phyloP scores from a whole-genome alignment of 1,140 invertebrate species.

The Hylaeus anthracinus region DNA sequence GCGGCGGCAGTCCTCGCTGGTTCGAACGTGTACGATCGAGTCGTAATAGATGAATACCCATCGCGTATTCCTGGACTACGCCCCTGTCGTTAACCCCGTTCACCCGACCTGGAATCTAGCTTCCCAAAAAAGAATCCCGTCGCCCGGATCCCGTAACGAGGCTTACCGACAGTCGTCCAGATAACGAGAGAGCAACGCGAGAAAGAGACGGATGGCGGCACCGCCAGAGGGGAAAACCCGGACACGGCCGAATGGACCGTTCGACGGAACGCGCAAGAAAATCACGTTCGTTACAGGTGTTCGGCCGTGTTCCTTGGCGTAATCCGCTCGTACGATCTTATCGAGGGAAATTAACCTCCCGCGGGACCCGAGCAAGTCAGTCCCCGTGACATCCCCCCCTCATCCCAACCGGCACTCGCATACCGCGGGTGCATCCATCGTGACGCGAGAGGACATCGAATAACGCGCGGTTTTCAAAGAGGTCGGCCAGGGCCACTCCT shows the following conservation, averaged over 20 bases:
- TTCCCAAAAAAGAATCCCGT: constrained; percentile 6
- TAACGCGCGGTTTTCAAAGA: constrained; percentile 41
- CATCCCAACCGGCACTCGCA: constrained; percentile 24
- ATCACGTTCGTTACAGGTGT: constrained; percentile 61
- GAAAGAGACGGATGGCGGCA: neutral
- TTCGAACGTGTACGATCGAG: neutral
- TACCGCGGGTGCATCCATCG: constrained; percentile 55
- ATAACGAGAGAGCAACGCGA: neutral
- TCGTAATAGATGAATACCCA: neutral
- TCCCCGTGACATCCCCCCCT: constrained; percentile 52
- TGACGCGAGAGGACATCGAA: constrained; percentile 49
- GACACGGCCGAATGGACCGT: constrained; percentile 16
- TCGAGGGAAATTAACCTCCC: constrained; percentile 56
- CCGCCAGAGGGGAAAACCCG: constrained; percentile 23
- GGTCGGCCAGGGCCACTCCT: constrained; percentile 42
- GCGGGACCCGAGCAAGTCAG: constrained; percentile 45
- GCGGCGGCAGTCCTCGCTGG: neutral
- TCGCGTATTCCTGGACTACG: constrained; percentile 11
- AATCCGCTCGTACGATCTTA: constrained; percentile 61
- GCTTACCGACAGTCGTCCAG: neutral
- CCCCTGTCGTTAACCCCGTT: constrained; percentile 33
- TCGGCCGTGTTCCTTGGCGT: constrained; percentile 55
- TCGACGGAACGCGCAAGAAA: constrained; percentile 47
- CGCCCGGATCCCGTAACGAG: constrained; percentile 33
- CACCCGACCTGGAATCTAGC: constrained; percentile 26